These are phyloP conservation scores for Trichechus manatus DNA, from an alignment of 2,113 vertebrate genomes.

Conservation along the genomic window DNA sequence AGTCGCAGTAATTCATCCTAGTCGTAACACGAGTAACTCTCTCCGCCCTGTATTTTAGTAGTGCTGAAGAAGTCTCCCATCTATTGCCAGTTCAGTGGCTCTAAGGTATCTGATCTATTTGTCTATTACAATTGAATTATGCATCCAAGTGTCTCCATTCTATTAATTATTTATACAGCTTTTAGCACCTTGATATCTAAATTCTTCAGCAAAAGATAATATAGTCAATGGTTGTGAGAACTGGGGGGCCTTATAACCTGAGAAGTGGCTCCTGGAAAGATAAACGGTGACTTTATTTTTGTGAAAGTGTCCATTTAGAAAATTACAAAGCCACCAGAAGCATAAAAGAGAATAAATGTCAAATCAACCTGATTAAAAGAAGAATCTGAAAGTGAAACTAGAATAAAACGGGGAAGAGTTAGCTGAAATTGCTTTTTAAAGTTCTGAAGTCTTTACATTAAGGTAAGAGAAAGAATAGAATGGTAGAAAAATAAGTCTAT, in stretches of 20 bases:
- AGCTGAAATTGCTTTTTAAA: neutral
- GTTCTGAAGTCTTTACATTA: constrained; percentile 41
- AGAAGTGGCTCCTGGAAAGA: neutral
- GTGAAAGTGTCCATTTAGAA: neutral
- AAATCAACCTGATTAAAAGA: neutral
- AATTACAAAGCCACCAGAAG: neutral
- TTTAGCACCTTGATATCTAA: constrained; percentile 69
- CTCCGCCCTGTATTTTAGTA: constrained; percentile 83
- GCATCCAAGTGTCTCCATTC: constrained; percentile 68
- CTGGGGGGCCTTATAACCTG: neutral
- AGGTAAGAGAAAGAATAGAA: neutral
- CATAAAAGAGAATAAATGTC: neutral
- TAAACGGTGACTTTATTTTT: neutral
- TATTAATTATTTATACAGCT: constrained; percentile 76
- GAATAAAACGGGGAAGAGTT: neutral
- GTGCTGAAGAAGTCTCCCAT: constrained; percentile 77
- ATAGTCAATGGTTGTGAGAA: constrained; percentile 44
- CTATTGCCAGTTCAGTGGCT: constrained; percentile 67
- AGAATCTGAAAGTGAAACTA: neutral
- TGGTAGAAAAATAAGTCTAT: neutral
- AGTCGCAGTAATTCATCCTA: constrained; percentile 87
- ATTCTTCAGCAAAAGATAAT: constrained; percentile 67
- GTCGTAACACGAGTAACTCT: constrained; percentile 82
- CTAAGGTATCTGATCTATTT: constrained; percentile 76
- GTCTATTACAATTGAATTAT: constrained; percentile 80